Percentiles rank a stretch among this genome's conserved stretches.
Conservation (phyloP, 2,113 vertebrate genomes). For the Pristiophorus japonicus region DNA sequence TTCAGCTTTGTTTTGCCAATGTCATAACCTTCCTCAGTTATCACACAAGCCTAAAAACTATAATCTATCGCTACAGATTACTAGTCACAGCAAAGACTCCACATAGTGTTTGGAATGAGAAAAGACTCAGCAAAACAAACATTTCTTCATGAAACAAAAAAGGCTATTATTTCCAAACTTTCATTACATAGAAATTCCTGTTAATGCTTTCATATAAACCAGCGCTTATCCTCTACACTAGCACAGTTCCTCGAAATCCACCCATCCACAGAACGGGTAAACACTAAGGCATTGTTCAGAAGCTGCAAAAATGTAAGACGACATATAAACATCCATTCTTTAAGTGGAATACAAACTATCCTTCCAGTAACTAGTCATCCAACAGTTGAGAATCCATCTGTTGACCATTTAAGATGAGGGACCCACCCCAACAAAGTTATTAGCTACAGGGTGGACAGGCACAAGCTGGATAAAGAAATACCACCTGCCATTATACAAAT, state of each 20-base stretch:
- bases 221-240: background rate
- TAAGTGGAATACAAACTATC: background rate
- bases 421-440: background rate
- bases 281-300: background rate
- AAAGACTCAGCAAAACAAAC: background rate
- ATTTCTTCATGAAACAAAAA: background rate
- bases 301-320: background rate
- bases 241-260: background rate
- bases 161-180: background rate
- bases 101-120: background rate
- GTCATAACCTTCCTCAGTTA: background rate
- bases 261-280: background rate
- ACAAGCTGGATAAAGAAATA: background rate
- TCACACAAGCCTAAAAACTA: constrained; percentile 4
- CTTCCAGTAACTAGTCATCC: background rate
- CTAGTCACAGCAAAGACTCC: background rate
- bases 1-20: background rate
- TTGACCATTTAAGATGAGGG: background rate
- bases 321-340: background rate
- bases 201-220: background rate
- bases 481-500: background rate
- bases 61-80: background rate
- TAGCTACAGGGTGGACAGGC: background rate
- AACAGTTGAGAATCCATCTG: background rate
- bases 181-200: background rate